Conservation (phyloP, 2,113 vertebrate species). For the Cyanoderma ruficeps region DNA sequence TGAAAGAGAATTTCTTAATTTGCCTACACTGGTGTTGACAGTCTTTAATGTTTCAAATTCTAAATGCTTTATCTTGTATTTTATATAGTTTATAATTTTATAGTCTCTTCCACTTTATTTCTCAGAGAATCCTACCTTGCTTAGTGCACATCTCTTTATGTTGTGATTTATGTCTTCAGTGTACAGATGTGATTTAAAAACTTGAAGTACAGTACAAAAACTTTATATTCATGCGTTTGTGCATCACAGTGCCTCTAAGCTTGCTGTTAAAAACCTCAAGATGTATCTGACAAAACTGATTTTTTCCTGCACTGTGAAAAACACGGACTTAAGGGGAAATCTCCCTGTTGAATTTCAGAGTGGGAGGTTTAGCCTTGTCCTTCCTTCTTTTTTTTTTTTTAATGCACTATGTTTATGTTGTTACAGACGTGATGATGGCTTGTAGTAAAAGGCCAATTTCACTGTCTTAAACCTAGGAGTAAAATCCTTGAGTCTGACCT, state of each 20-base stretch:
- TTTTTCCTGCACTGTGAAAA: not conserved
- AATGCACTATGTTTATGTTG: not conserved
- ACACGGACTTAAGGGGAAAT: accelerated
- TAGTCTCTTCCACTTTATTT: not conserved
- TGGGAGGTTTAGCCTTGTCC: not conserved
- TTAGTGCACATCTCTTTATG: not conserved
- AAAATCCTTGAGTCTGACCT: not conserved
- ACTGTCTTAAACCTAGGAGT: not conserved
- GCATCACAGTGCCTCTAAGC: not conserved
- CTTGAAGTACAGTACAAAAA: not conserved
- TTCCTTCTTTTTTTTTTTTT: not conserved
- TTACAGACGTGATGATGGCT: not conserved
- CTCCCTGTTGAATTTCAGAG: not conserved
- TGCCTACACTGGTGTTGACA: not conserved
- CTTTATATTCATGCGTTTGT: not conserved
- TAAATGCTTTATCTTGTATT: not conserved
- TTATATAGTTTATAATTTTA: not conserved
- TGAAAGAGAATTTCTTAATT: not conserved
- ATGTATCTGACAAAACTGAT: not conserved
- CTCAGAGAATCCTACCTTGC: not conserved
- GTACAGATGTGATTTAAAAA: not conserved
- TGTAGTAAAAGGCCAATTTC: not conserved
- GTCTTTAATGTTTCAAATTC: not conserved
- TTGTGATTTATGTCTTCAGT: not conserved
- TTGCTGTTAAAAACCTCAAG: not conserved